Percentiles rank a stretch among this genome's conserved stretches.
Conservation (phyloP, 2,888 invertebrate genomes). For the Norana najaformis region DNA sequence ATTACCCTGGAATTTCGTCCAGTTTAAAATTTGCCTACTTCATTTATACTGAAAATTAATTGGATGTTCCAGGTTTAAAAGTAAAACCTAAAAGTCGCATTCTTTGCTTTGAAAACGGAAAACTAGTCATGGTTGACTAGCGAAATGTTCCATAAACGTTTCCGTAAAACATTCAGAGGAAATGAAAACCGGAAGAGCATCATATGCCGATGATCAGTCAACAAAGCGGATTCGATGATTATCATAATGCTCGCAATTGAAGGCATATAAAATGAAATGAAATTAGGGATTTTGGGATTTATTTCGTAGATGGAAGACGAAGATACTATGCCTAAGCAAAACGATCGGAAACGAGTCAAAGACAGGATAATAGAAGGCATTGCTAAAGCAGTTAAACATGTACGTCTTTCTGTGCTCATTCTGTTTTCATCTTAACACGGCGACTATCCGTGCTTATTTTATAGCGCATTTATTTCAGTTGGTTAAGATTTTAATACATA, state of each 20-base stretch:
- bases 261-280: neutral
- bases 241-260: neutral
- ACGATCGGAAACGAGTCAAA: slow-evolving; percentile 54
- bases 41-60: neutral
- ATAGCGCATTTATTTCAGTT: neutral
- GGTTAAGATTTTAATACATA: neutral
- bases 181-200: slow-evolving; percentile 1
- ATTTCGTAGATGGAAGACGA: slow-evolving; percentile 18
- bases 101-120: neutral
- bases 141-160: neutral
- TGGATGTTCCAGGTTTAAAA: neutral
- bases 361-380: slow-evolving; percentile 57
- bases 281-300: neutral
- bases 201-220: neutral
- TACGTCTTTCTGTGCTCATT: slow-evolving; percentile 44
- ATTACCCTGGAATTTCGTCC: neutral
- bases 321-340: slow-evolving; percentile 45
- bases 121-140: neutral
- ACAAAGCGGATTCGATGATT: neutral
- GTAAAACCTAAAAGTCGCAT: neutral
- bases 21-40: too few relatives aligned
- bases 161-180: neutral
- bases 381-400: slow-evolving; percentile 57
- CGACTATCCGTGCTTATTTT: neutral
- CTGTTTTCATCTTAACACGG: neutral